Evolutionary conservation across 1,140 invertebrate genomes (phyloP), one percentile per base, ranked within the genome.

Genomic region (Drosophila sp.): DNA sequence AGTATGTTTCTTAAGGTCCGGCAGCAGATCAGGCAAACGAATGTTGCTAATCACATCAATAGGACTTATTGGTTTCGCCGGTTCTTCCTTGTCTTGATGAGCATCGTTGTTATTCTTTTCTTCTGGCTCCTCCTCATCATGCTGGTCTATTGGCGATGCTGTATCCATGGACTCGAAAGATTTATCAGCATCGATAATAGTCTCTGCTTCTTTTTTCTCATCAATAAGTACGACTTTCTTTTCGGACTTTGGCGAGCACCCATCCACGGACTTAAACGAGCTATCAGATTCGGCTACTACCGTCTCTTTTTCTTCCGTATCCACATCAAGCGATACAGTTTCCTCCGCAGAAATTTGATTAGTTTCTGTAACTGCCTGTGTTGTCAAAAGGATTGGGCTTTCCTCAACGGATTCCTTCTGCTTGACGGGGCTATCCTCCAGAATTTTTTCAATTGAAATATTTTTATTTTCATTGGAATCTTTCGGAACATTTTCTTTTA

Each of bases 21-120:
- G 63, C 0, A 66, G 44, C 3, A 70, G 40, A 29, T 58, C 11
- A 0, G 47, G 25, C 29, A 65, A 62, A 29, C 7, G 29, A 6
- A 58, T 7, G 4, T 50, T 27, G 44, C 23, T 27, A 8, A 41
- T 17, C 1, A 41, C 40, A n/a, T 41, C 11, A 41, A 41, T 4
- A 1, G 44, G 8, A 50, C 4, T 10, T 2, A 1, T 10, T 38
- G 1, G 2, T 1, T 11, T 11, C 11, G 35, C 7, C 25, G 23
- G 2, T 27, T 10, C 8, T 27, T 27, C 23, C 25, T 27, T n/a
- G 27, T 3, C 4, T 1, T 17, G 2, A 10, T 4, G 23, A 10
- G 10, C 23, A 8, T 27, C 23, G 25, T 27, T 50, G 7, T 27
- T 25, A 50, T 27, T 50, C 2, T 6, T 25, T 50, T 50, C 44